phyloP scores from a whole-genome alignment of 2,113 vertebrate species.

The Campylorhamphus procurvoides region DNA sequence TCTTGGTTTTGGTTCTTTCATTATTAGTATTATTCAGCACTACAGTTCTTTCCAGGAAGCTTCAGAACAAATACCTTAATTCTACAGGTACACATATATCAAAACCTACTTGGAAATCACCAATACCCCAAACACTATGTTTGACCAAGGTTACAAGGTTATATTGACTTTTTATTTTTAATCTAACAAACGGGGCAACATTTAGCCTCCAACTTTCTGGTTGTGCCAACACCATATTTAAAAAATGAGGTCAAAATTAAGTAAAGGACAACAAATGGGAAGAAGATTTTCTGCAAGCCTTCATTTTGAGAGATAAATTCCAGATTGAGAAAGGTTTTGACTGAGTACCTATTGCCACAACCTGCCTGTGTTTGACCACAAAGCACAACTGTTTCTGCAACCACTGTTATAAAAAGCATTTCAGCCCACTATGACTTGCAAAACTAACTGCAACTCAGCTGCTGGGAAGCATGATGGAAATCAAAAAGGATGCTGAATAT shows the following conservation, averaged over 20 bases:
- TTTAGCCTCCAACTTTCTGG: neutral
- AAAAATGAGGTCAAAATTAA: neutral
- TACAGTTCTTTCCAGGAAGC: neutral
- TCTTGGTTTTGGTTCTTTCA: neutral
- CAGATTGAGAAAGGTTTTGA: neutral
- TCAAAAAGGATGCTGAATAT: neutral
- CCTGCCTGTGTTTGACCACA: neutral
- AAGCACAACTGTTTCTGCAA: neutral
- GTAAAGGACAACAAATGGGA: neutral
- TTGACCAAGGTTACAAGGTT: neutral
- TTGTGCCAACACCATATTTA: neutral
- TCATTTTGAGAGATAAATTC: neutral
- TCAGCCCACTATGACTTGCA: constrained; percentile 37
- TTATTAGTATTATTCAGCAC: neutral
- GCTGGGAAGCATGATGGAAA: neutral
- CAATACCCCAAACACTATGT: neutral
- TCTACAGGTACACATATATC: neutral
- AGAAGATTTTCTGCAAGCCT: neutral
- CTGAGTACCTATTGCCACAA: neutral
- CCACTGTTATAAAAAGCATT: neutral
- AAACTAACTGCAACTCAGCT: neutral
- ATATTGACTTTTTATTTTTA: neutral
- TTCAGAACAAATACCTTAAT: neutral
- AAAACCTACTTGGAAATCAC: neutral
- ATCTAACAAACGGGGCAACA: neutral